Evolutionary conservation across 30 jellyfish, hydroid and myxozoan species (phyloP), one percentile per base, ranked within the genome.

Genomic region (Aurelia sp.): DNA sequence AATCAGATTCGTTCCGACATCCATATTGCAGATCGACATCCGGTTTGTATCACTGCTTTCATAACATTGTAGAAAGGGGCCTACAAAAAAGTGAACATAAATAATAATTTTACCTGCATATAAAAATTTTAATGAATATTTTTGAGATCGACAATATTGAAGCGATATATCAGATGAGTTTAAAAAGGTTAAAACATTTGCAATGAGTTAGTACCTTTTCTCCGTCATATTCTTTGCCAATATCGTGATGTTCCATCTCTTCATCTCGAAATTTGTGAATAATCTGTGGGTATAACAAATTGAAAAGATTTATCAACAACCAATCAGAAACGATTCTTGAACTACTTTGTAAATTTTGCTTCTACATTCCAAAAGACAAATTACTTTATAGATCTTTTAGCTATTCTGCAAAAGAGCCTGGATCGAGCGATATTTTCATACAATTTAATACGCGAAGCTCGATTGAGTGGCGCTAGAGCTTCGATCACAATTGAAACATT

Each of bases 11-110:
- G 77, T 77, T 88, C 96, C 13, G 98, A 82, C 63, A 93, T 60
- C 98, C 98, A 93, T 18, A 93, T 93, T 3, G 98, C 98, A 4
- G 97, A 82, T 12, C 89, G 87, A 67, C 98, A 93, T 6, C 98
- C 98, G 66, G 89, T 62, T 66, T 93, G 98, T 21, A 93, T 93
- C 53, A 89, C 88, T 8, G 87, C 70, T 80, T 93, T 93, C 72
- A 93, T 77, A 0, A 70, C 84, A 16, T 66, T 41, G 79, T 93
- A 93, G n/a, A 84, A 83, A 11, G 98, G 98, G 37, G 94, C 96
- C 98, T 93, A 55, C 27, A 51, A 71, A 55, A 48, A 71, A 62
- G 55, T 4, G 15, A 44, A 27, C 33, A 27, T 27, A 27, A 27
- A 27, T 27, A 0, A 27, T 27, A 2, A 27, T 27, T 27, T 27